Evolutionary conservation across 2,797 vertebrate genomes (phyloP).

Genomic region (Enteromius treurensis): DNA sequence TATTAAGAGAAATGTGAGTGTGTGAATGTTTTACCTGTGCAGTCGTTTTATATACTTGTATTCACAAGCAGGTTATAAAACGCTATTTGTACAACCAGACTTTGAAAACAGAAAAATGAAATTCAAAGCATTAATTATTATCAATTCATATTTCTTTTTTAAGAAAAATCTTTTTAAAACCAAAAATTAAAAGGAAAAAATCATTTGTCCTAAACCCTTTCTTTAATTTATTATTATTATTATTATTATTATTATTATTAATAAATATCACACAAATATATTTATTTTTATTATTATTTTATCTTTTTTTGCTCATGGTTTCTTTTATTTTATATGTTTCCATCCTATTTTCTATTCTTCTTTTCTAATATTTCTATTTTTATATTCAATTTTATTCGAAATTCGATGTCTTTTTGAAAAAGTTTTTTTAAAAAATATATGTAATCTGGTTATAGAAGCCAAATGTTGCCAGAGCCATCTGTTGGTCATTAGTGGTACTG

Average conservation of each 20-base stretch:
- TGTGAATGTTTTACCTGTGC: constrained; percentile 77
- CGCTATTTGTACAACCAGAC: background rate
- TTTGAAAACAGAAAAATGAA: background rate
- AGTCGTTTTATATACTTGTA: constrained; percentile 4
- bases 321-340: background rate
- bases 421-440: background rate
- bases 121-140: background rate
- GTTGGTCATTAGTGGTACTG: constrained; percentile 56
- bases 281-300: background rate
- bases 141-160: background rate
- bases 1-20: constrained; percentile 69
- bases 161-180: background rate
- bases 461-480: constrained; percentile 55
- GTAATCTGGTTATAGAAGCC: constrained; percentile 1
- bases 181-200: background rate
- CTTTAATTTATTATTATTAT: background rate
- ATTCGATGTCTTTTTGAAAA: background rate
- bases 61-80: constrained; percentile 16
- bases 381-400: background rate
- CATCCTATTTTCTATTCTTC: background rate
- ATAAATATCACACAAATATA: background rate
- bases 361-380: too few species aligned
- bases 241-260: background rate
- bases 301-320: background rate
- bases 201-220: background rate